phyloP scores from a whole-genome alignment of 2,888 invertebrate genomes.

The Meloe dianella region DNA sequence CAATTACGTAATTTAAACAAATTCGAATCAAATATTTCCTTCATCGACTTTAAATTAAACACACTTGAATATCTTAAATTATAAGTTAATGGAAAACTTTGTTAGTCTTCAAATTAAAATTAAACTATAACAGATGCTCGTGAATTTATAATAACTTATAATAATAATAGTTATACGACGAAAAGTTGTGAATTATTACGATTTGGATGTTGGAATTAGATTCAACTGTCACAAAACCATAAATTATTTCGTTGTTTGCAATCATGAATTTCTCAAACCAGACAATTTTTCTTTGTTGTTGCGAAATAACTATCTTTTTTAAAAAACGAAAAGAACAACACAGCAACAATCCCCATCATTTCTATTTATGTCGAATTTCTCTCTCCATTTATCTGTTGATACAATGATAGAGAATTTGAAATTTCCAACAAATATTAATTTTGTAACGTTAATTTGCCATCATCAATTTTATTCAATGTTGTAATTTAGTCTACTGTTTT shows the following conservation, averaged over 20 bases:
- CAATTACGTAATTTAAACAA: not conserved
- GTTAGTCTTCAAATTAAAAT: not conserved
- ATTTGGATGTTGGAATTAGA: constrained; percentile 2
- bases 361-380: not conserved
- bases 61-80: not conserved
- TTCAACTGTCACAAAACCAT: constrained; percentile 6
- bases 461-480: not conserved
- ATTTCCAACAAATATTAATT: not conserved
- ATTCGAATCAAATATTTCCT: not conserved
- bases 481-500: not conserved
- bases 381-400: not conserved
- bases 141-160: constrained; percentile 5
- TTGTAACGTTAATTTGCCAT: not conserved
- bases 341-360: not conserved
- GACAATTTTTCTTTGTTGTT: not conserved
- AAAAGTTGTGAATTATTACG: constrained; percentile 8
- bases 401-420: not conserved
- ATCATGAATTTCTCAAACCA: constrained; percentile 3
- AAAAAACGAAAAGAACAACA: not conserved
- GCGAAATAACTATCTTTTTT: not conserved
- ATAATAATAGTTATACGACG: not conserved
- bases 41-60: not conserved
- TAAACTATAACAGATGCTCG: constrained; percentile 5
- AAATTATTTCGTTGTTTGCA: constrained; percentile 7
- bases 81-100: not conserved